Conservation (phyloP, 2,888 invertebrate species). For the Temnothorax rugatulus region DNA sequence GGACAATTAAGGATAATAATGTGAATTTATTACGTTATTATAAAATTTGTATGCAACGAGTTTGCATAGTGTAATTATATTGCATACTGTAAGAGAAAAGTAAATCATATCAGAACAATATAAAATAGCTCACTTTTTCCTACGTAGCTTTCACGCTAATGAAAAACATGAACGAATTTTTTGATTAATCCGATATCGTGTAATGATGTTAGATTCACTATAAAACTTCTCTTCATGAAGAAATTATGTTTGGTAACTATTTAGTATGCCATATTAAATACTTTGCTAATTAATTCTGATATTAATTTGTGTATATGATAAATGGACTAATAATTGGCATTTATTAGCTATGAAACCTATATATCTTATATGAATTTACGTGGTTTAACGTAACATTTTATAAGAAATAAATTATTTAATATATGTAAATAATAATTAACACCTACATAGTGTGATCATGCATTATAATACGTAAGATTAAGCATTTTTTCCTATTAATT, state of each 20-base stretch:
- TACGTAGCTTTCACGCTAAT: neutral
- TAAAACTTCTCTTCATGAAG: constrained; percentile 1
- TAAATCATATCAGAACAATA: constrained; percentile 5
- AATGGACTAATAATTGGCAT: constrained; percentile 37
- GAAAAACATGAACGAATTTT: constrained; percentile 11
- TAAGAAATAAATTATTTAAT: constrained; percentile 20
- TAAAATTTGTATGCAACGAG: constrained; percentile 33
- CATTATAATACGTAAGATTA: neutral
- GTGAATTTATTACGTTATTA: constrained; percentile 20
- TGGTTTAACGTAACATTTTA: constrained; percentile 29
- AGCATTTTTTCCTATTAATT: constrained; percentile 1
- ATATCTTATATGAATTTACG: neutral
- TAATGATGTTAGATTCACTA: neutral
- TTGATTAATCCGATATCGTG: neutral
- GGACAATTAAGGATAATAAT: constrained; percentile 31
- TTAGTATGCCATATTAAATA: constrained; percentile 26
- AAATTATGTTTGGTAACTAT: constrained; percentile 16
- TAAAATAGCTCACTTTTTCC: neutral
- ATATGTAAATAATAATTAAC: neutral
- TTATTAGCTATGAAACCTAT: constrained; percentile 28
- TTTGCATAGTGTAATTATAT: constrained; percentile 16
- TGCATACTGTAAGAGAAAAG: neutral
- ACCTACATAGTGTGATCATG: neutral
- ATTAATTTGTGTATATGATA: constrained; percentile 25
- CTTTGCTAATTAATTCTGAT: constrained; percentile 29